phyloP scores from a whole-genome alignment of 2,113 vertebrate species.

The Plecotus auritus region DNA sequence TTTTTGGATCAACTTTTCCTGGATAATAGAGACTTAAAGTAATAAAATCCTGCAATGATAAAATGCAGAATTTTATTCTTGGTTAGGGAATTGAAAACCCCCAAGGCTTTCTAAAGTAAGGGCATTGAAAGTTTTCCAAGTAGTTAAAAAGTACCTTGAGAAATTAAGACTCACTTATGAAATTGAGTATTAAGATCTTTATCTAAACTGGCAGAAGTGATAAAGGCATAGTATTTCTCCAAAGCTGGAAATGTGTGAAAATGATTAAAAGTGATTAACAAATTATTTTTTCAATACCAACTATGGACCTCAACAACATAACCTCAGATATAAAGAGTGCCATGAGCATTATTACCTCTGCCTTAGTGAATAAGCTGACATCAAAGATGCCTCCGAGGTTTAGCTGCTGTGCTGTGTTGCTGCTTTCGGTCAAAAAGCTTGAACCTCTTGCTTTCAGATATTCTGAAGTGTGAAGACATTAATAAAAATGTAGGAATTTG shows the following conservation, averaged over 20 bases:
- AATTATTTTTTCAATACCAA: conserved; percentile 43
- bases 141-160: conserved; percentile 11
- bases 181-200: background rate
- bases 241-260: background rate
- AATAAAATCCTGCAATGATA: background rate
- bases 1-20: background rate
- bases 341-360: conserved; percentile 14
- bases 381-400: conserved; percentile 51
- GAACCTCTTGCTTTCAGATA: conserved; percentile 44
- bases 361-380: conserved; percentile 9
- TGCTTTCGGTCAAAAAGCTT: conserved; percentile 44
- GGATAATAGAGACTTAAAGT: background rate
- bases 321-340: conserved; percentile 14
- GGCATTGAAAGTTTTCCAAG: background rate
- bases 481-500: conserved; percentile 38
- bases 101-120: background rate
- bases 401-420: background rate
- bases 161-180: conserved; percentile 40
- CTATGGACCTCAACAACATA: background rate
- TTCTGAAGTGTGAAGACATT: conserved; percentile 45
- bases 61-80: conserved; percentile 21
- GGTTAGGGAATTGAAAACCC: background rate
- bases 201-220: background rate
- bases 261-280: conserved; percentile 39
- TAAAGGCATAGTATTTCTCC: background rate